Conservation (phyloP, 2,888 invertebrate genomes). For the Pseudococcus longispinus region DNA sequence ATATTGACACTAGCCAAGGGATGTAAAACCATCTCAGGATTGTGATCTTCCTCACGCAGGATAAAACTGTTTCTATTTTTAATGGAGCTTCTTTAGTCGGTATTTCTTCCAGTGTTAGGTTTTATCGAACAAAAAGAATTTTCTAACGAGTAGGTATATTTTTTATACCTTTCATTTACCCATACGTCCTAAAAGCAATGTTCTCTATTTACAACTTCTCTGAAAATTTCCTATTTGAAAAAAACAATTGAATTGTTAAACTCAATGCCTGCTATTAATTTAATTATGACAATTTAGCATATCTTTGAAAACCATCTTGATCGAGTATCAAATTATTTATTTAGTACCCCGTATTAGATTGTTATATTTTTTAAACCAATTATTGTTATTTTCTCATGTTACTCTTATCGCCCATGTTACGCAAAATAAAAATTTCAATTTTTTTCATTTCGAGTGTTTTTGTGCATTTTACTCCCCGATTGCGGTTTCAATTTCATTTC, state of each 20-base stretch:
- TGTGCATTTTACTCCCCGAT: too few relatives aligned
- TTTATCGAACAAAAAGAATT: background rate
- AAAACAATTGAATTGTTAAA: background rate
- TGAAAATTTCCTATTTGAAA: background rate
- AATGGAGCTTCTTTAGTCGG: background rate
- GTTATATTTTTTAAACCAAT: background rate
- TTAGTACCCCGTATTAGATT: background rate
- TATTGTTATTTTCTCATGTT: background rate
- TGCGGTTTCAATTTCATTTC: too few relatives aligned
- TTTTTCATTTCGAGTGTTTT: background rate
- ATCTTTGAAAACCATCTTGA: background rate
- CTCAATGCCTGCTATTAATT: background rate
- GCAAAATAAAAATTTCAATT: constrained; percentile 3
- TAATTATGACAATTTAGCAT: background rate
- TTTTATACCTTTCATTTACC: background rate
- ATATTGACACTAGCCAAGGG: background rate
- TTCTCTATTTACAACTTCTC: background rate
- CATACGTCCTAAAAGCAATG: background rate
- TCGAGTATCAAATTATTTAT: background rate
- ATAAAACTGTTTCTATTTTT: background rate
- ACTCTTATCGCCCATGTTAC: constrained; percentile 2
- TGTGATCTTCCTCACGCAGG: background rate
- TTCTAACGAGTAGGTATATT: background rate
- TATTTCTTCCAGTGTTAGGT: background rate
- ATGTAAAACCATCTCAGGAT: background rate